Base-by-base conservation (phyloP, 1,140 invertebrate species). In the Tetramorium alpestre region DNA sequence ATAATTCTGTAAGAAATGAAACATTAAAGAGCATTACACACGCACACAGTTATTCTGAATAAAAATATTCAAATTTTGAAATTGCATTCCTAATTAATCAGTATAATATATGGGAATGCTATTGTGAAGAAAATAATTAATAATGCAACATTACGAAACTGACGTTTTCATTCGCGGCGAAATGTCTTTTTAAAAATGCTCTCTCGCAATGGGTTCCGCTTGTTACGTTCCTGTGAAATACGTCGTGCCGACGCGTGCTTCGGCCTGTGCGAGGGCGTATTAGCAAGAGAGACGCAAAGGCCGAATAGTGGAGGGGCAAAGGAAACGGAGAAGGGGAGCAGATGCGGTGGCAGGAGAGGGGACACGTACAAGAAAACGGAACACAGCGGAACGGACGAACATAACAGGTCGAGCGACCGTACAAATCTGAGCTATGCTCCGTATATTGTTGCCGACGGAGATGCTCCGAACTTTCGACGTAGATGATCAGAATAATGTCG, bases 211-310 rank as follows among this genome's bases (percentile, higher is more conserved):
- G 87, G 58, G 58, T 65, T 47, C 70, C 60, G 44, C 77, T 90
- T 54, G 86, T 88, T 90, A 91, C 87, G 77, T 67, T 56, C 76
- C 89, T 91, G 87, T 49, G 16, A 81, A n/a, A 90, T 80, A 87
- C 60, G 73, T 70, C 51, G 78, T 84, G 89, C 54, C 75, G 89
- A 90, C 88, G 89, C 89, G 89, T 90, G 89, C 86, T 90, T 86
- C 77, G 62, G 81, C 75, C 72, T 75, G 85, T 90, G 87, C 78
- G 88, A 89, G 86, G 76, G 85, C 78, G 89, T 91, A 89, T 82
- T 86, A 87, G 85, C 78, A 62, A 69, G 54, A 70, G 60, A 84
- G 80, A 87, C 51, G 64, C 67, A 44, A 85, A 67, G 60, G 58
- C 73, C 62, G n/a, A 88, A 47, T 44, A n/a, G 56, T 81, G 69